phyloP scores from a whole-genome alignment of 30 jellyfish, hydroid and myxozoan genomes.

The Calvadosia cruxmelitensis region DNA sequence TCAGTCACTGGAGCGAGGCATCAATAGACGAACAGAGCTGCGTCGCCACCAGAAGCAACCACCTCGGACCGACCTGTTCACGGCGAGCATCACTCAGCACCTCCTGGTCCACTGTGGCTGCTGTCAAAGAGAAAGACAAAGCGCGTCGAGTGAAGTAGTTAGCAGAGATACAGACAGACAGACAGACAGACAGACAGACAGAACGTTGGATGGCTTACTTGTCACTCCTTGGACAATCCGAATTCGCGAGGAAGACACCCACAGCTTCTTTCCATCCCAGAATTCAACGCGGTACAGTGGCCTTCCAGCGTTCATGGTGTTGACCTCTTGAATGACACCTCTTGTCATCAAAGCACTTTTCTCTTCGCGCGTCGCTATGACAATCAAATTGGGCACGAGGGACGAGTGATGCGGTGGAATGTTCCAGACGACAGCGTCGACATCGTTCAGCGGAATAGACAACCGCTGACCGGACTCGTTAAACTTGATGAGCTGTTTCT shows the following conservation, averaged over 20 bases:
- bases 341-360: background rate
- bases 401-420: conserved; percentile 52
- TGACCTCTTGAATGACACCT: background rate
- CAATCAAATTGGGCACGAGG: conserved; percentile 23
- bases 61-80: background rate
- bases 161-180: conserved; percentile 8
- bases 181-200: conserved; percentile 16
- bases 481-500: conserved; percentile 25
- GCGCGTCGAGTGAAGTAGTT: conserved; percentile 2
- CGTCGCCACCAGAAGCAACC: background rate
- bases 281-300: background rate
- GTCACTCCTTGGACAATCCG: conserved; percentile 22
- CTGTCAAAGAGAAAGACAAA: background rate
- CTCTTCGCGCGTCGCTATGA: conserved; percentile 34
- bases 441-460: conserved; percentile 30
- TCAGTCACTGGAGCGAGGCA: background rate
- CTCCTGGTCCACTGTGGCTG: background rate
- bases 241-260: conserved; percentile 13
- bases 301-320: background rate
- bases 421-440: conserved; percentile 68
- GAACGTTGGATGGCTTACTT: conserved; percentile 18
- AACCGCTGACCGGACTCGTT: conserved; percentile 39
- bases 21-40: background rate
- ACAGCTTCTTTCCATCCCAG: background rate
- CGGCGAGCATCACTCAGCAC: conserved; percentile 2